Percentiles rank a stretch among this genome's conserved stretches.
Evolutionary conservation across 2,113 vertebrate genomes (phyloP).

Genomic region (Odontesthes bonariensis): DNA sequence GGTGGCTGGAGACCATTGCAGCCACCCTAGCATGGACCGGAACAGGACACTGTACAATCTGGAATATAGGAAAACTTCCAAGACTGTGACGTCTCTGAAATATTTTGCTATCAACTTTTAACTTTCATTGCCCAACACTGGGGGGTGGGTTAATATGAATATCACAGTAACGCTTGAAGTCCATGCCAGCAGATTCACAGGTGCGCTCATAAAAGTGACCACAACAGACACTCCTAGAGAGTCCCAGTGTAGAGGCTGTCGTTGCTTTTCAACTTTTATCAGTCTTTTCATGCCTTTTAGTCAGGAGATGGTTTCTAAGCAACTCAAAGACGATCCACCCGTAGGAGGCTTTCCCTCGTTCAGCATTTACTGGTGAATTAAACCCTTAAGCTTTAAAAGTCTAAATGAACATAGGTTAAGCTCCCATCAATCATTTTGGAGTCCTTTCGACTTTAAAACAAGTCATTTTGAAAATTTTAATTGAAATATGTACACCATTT

Average conservation of each 20-base stretch:
- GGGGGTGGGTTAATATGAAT: background rate
- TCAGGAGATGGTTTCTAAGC: background rate
- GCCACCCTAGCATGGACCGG: constrained; percentile 19
- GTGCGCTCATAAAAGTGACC: background rate
- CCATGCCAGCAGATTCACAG: background rate
- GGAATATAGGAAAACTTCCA: constrained; percentile 17
- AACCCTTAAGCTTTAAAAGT: no score
- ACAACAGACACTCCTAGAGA: background rate
- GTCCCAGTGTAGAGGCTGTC: background rate
- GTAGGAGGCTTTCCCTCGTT: background rate
- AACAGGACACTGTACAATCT: constrained; percentile 18
- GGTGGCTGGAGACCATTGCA: constrained; percentile 23
- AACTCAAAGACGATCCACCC: background rate
- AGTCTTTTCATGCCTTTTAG: background rate
- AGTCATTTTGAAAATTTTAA: no score
- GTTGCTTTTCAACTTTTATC: background rate
- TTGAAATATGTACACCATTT: no score
- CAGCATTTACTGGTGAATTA: no score
- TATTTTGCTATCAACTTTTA: constrained; percentile 30
- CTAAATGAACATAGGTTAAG: no score
- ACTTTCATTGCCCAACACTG: constrained; percentile 1
- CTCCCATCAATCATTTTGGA: no score
- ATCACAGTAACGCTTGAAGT: background rate
- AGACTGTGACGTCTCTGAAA: constrained; percentile 20
- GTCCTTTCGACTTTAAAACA: no score